Evolutionary conservation across 1,140 invertebrate genomes (phyloP).

Genomic region (Triops cancriformis): DNA sequence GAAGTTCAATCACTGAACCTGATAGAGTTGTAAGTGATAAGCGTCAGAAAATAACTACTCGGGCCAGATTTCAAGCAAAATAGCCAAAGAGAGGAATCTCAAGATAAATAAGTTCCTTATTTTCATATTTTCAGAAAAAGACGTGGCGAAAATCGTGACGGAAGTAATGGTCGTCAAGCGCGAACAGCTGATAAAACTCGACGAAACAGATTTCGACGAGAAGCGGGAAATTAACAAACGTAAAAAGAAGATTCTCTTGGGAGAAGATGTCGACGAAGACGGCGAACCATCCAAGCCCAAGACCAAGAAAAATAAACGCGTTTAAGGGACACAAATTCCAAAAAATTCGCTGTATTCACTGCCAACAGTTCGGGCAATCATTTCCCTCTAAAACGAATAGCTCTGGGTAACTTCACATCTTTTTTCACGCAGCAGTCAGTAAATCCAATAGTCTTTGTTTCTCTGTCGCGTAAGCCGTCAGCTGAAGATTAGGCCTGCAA

Average conservation of each 20-base stretch:
- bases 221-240: constrained; percentile 75
- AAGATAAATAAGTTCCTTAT: constrained; percentile 25
- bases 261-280: constrained; percentile 67
- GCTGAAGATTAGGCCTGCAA: neutral
- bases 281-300: constrained; percentile 47
- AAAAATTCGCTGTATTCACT: neutral
- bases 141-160: constrained; percentile 76
- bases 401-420: neutral
- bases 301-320: constrained; percentile 38
- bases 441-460: neutral
- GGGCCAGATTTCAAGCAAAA: neutral
- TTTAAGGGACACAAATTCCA: constrained; percentile 13
- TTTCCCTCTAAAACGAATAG: too few species aligned
- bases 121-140: constrained; percentile 53
- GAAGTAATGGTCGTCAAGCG: constrained; percentile 82
- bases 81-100: neutral
- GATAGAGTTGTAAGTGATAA: too few species aligned
- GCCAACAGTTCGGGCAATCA: too few species aligned
- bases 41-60: too few species aligned
- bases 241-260: constrained; percentile 77
- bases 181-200: constrained; percentile 83
- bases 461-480: neutral
- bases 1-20: too few species aligned
- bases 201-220: constrained; percentile 85
- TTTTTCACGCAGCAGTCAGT: neutral